Evolutionary conservation across 2,113 vertebrate genomes (phyloP).

Genomic region (Arenaria interpres): DNA sequence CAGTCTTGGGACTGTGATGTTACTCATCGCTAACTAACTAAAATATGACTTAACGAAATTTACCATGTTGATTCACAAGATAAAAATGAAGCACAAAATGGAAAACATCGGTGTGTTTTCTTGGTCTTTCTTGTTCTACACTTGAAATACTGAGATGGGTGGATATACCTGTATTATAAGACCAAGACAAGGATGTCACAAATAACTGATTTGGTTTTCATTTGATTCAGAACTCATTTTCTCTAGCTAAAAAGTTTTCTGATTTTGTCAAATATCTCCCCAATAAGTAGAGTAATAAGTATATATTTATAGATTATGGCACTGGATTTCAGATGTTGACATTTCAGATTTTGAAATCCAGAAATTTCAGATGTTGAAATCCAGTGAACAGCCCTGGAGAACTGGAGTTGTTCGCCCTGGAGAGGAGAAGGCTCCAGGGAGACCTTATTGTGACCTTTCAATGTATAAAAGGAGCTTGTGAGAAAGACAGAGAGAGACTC

Average conservation of each 20-base stretch:
- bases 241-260: background rate
- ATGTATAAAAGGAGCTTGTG: background rate
- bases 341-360: background rate
- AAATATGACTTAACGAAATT: background rate
- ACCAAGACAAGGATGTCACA: background rate
- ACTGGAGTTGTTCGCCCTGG: background rate
- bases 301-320: background rate
- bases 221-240: background rate
- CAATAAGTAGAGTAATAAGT: background rate
- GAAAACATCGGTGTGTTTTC: background rate
- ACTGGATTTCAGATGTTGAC: background rate
- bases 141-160: background rate
- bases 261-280: background rate
- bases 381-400: background rate
- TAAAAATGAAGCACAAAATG: background rate
- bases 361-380: background rate
- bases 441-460: background rate
- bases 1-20: background rate
- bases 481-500: background rate
- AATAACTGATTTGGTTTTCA: background rate
- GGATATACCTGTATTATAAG: background rate
- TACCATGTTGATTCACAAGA: background rate
- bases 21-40: background rate
- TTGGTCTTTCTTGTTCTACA: background rate
- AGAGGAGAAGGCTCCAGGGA: background rate